A percentile compares a stretch with the other conserved stretches of the same genome.
Conservation (phyloP, 2,113 vertebrate genomes). For the Bubo blakistoni region DNA sequence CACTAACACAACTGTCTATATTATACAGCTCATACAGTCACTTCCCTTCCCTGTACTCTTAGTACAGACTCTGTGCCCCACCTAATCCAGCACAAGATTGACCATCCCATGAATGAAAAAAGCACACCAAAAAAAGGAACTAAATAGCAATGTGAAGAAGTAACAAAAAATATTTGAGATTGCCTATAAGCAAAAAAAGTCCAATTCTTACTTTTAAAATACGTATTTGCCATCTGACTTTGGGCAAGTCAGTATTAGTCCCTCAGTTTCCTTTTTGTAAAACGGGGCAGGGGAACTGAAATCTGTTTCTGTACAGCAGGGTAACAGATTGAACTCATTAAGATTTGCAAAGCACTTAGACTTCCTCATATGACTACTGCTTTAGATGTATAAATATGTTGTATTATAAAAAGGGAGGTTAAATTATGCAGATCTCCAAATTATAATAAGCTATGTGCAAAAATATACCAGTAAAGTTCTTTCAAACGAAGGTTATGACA, state of each 20-base stretch:
- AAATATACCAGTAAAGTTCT: neutral
- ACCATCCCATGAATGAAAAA: neutral
- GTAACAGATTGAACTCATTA: neutral
- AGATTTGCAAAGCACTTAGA: neutral
- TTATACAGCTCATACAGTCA: neutral
- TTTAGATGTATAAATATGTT: constrained; percentile 14
- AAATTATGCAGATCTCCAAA: constrained; percentile 17
- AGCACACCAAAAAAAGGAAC: neutral
- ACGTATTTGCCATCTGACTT: neutral
- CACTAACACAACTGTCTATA: neutral
- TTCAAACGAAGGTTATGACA: constrained; percentile 2
- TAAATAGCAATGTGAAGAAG: neutral
- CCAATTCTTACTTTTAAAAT: neutral
- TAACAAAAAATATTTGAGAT: neutral
- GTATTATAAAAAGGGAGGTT: constrained; percentile 18
- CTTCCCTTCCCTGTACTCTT: neutral
- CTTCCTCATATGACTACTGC: neutral
- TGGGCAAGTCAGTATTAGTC: neutral
- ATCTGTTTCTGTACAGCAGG: neutral
- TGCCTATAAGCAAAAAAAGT: neutral
- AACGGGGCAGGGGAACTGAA: neutral
- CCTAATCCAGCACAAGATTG: neutral
- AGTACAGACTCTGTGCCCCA: neutral
- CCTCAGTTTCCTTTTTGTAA: neutral
- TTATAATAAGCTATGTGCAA: neutral